Evolutionary conservation across 1,140 invertebrate genomes (phyloP).

Genomic region (Streblospio benedicti): DNA sequence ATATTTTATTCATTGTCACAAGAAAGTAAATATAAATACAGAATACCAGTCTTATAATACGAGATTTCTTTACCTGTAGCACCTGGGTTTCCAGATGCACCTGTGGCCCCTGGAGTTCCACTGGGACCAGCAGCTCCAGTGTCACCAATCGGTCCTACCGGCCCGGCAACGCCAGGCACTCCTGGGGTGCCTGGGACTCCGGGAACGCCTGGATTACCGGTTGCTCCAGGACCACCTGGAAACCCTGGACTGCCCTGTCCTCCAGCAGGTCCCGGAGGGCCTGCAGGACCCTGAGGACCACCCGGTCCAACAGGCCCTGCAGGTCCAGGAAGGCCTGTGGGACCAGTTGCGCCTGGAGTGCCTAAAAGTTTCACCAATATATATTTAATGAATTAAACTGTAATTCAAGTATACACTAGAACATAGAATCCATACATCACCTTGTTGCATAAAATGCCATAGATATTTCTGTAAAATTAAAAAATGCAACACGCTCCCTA

Average conservation of each 20-base stretch:
- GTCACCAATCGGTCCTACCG: slow-evolving; percentile 9
- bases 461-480: not conserved
- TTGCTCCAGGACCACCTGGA: slow-evolving; percentile 14
- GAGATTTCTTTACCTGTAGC: not conserved
- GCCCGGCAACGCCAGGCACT: slow-evolving; percentile 13
- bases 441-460: not conserved
- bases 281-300: slow-evolving; percentile 22
- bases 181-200: slow-evolving; percentile 23
- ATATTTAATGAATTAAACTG: not conserved
- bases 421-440: not conserved
- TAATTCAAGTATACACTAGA: not conserved
- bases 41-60: not conserved
- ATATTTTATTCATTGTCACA: not conserved
- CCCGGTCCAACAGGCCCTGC: slow-evolving; percentile 4
- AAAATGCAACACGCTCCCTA: too few species aligned
- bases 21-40: not conserved
- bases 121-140: slow-evolving; percentile 7
- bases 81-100: slow-evolving; percentile 1
- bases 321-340: not conserved
- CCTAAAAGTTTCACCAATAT: not conserved
- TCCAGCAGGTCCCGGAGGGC: slow-evolving; percentile 17
- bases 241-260: slow-evolving; percentile 15
- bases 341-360: not conserved
- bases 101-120: not conserved
- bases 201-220: slow-evolving; percentile 25